Base-by-base conservation (phyloP, 2,888 invertebrate genomes). In the Dusona sp. region DNA sequence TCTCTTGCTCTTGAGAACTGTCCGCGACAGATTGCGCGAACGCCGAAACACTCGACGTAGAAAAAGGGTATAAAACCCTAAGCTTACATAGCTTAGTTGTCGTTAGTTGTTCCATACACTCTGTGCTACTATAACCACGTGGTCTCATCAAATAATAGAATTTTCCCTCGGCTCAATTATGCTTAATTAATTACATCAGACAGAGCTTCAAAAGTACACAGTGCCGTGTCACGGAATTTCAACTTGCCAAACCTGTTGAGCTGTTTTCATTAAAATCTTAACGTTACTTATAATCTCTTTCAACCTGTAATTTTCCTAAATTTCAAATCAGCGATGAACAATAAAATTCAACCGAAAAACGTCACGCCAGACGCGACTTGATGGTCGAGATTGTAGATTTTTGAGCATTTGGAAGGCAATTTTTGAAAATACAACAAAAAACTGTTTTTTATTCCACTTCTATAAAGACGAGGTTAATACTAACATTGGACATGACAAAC, bases 171-270 rank as follows among this genome's bases (percentile, higher is more conserved):
- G 68, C 78, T 68, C 79, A 80, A 80, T 86, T 83, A 80, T 83
- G 73, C 72, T 83, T 86, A 77, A 83, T 83, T 86, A 86, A 83
- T 83, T 77, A 65, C 75, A 80, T 67, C 64, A 73, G 80, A 73
- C 51, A 51, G 29, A 77, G 57, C 79, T 73, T 33, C 11, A n/a
- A 80, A 38, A 57, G 33, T 70, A 68, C n/a, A 70, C 29, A 29
- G 42, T 13, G 48, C 45, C 61, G 19, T 45, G 48, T 9, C 22
- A 38, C 22, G 57, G 61, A 79, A 72, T 72, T 72, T 70, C 29
- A 72, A 79, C 79, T 68, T 19, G 13, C 54, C 61, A 8, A 61
- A 79, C 70, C 79, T 61, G 70, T 72, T 70, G 79, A 79, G 70
- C 61, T 33, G 57, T 33, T 68, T 57, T 68, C 79, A 48, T 72